These are phyloP conservation scores for Stomatorhinus walkeri DNA, from an alignment of 2,797 vertebrate genomes.

Conservation along the genomic window DNA sequence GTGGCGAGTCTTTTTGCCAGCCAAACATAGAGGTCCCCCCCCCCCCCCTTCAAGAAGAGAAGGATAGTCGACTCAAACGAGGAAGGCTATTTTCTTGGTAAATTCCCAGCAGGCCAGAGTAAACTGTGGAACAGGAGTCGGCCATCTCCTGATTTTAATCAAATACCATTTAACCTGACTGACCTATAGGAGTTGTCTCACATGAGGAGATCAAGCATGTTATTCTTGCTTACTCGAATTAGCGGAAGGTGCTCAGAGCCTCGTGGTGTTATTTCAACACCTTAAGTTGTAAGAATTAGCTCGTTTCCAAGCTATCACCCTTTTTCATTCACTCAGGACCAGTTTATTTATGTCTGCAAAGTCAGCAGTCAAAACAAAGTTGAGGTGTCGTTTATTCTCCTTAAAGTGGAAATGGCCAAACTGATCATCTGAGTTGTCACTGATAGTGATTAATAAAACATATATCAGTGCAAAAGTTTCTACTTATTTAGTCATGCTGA, in stretches of 20 bases:
- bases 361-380: slow-evolving; percentile 10
- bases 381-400: not conserved
- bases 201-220: slow-evolving; percentile 55
- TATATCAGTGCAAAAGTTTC: not conserved
- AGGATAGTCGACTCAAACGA: slow-evolving; percentile 34
- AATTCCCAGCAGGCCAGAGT: slow-evolving; percentile 56
- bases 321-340: slow-evolving; percentile 39
- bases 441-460: not conserved
- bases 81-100: slow-evolving; percentile 62
- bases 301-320: slow-evolving; percentile 41
- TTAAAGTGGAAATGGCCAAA: not conserved
- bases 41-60: slow-evolving; percentile 25
- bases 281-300: slow-evolving; percentile 37
- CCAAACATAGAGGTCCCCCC: slow-evolving; percentile 53
- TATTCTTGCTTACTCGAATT: slow-evolving; percentile 51
- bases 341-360: slow-evolving; percentile 33
- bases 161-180: slow-evolving; percentile 73
- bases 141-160: slow-evolving; percentile 78
- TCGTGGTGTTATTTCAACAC: slow-evolving; percentile 48
- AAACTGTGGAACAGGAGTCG: slow-evolving; percentile 56
- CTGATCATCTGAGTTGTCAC: not conserved
- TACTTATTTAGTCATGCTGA: not conserved
- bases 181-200: slow-evolving; percentile 67
- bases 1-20: slow-evolving; percentile 68
- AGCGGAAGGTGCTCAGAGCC: slow-evolving; percentile 43